A percentile compares a stretch with the other conserved stretches of the same genome.
These are phyloP conservation scores for Nomada fabriciana DNA, from an alignment of 2,888 invertebrate species.

Conservation along the genomic window DNA sequence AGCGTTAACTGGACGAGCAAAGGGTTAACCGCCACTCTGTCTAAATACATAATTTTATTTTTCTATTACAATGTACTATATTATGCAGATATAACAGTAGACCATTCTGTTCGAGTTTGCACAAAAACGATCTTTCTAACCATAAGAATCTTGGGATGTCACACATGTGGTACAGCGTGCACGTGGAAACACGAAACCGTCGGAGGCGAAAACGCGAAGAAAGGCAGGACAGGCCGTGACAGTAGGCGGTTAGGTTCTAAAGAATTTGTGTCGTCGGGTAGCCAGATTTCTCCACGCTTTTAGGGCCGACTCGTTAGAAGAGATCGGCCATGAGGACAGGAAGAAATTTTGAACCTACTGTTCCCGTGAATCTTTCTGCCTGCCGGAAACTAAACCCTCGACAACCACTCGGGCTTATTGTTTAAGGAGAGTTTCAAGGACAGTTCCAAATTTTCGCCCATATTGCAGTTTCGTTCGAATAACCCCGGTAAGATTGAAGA, in stretches of 20 bases:
- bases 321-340: not conserved
- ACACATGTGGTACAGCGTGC: slow-evolving; percentile 54
- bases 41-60: too few species aligned
- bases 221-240: slow-evolving; percentile 60
- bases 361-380: not conserved
- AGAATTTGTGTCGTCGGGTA: slow-evolving; percentile 35
- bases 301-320: slow-evolving; percentile 10
- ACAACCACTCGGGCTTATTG: slow-evolving; percentile 13
- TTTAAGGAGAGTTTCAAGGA: not conserved
- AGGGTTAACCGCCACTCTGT: too few species aligned
- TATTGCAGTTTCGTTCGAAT: not conserved
- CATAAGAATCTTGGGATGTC: slow-evolving; percentile 32
- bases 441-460: not conserved
- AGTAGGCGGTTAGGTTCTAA: slow-evolving; percentile 51
- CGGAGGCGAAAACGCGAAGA: slow-evolving; percentile 60
- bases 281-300: slow-evolving; percentile 47
- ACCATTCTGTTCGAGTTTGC: too few species aligned
- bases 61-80: too few species aligned
- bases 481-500: too few species aligned
- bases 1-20: too few species aligned
- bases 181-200: slow-evolving; percentile 58
- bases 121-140: not conserved
- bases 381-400: slow-evolving; percentile 38
- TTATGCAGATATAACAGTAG: too few species aligned
- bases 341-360: slow-evolving; percentile 21